Conservation (phyloP, 2,888 invertebrate species). For the Clunio marinus region DNA sequence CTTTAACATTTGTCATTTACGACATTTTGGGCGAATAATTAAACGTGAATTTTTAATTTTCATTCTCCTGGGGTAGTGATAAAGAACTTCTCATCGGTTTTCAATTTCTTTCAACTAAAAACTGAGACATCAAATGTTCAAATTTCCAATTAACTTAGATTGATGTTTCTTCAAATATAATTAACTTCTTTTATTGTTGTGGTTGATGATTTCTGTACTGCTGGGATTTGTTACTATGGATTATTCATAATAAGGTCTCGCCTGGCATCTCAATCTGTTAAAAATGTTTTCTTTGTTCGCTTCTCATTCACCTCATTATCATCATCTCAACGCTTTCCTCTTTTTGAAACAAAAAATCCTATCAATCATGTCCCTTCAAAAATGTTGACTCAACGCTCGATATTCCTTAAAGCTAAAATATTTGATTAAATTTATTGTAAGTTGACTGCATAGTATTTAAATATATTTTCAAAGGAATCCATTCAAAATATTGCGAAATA, state of each 20-base stretch:
- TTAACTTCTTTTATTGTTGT: slow-evolving; percentile 8
- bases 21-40: background rate
- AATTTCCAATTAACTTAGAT: slow-evolving; percentile 9
- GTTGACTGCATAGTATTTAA: no score
- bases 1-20: slow-evolving; percentile 19
- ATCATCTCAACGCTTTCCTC: background rate
- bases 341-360: slow-evolving; percentile 10
- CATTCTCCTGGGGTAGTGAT: no score
- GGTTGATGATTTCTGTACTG: no score
- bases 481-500: no score
- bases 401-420: no score
- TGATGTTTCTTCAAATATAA: slow-evolving; percentile 18
- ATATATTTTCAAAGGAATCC: no score
- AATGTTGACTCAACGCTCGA: background rate
- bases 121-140: background rate
- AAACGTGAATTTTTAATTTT: background rate
- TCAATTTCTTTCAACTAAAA: no score
- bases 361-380: slow-evolving; percentile 2
- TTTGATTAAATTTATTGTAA: no score
- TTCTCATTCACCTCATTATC: slow-evolving; percentile 16
- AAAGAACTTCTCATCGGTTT: no score
- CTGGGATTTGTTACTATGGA: slow-evolving; percentile 2
- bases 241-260: slow-evolving; percentile 8
- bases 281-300: background rate
- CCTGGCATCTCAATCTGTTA: background rate